These are phyloP conservation scores for Lophotis ruficrista DNA, from an alignment of 2,113 vertebrate genomes.

Conservation along the genomic window DNA sequence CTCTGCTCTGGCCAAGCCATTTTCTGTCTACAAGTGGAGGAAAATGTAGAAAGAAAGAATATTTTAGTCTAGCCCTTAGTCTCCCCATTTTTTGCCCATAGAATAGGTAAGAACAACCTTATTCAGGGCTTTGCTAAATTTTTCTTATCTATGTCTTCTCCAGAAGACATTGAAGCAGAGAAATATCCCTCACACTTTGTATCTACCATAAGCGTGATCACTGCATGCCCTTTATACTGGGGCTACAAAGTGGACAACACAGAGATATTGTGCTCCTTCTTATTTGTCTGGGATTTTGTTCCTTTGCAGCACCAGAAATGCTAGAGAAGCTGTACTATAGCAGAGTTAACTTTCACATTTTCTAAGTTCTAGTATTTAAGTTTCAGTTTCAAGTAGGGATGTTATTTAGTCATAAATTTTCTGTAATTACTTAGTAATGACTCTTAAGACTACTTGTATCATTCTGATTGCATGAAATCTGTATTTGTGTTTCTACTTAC, in stretches of 20 bases:
- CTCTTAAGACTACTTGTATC: not conserved
- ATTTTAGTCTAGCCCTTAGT: not conserved
- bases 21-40: not conserved
- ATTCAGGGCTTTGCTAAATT: not conserved
- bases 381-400: not conserved
- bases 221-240: not conserved
- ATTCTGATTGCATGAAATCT: not conserved
- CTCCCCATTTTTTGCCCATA: not conserved
- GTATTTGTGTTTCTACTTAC: not conserved
- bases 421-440: not conserved
- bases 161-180: not conserved
- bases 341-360: not conserved
- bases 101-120: not conserved
- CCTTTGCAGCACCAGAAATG: not conserved
- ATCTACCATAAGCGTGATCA: fast-evolving
- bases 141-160: not conserved
- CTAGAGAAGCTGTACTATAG: not conserved
- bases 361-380: not conserved
- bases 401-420: not conserved
- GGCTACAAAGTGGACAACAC: not conserved
- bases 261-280: not conserved
- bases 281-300: not conserved
- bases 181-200: not conserved
- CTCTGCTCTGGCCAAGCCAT: not conserved
- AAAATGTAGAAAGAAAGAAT: not conserved